These are phyloP conservation scores for Sialia sialis DNA, from an alignment of 2,113 vertebrate species.

Conservation along the genomic window DNA sequence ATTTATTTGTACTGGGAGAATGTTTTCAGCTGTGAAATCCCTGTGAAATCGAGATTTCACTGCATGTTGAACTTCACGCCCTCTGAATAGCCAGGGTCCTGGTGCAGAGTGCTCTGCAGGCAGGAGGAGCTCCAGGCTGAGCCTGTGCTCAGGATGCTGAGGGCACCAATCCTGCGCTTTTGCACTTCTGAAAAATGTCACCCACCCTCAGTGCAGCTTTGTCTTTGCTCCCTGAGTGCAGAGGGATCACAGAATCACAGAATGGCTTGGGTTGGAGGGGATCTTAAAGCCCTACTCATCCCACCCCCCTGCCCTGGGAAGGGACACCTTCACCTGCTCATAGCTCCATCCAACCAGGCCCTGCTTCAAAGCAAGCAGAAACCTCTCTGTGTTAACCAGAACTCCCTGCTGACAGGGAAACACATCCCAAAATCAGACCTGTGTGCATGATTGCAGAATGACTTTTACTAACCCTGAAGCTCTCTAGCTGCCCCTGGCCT, in stretches of 20 bases:
- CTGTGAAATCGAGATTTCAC: constrained; percentile 35
- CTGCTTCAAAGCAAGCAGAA: not conserved
- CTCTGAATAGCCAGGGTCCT: not conserved
- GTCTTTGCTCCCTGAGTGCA: not conserved
- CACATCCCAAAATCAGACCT: not conserved
- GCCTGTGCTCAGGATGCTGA: not conserved
- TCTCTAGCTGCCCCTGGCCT: not conserved
- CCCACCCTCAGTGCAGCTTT: not conserved
- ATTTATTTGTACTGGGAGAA: not conserved
- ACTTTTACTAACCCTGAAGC: not conserved
- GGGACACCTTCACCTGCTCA: not conserved
- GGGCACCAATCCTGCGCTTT: not conserved
- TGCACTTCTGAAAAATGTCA: not conserved
- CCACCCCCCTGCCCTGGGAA: not conserved
- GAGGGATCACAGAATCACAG: not conserved
- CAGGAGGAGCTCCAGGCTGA: not conserved
- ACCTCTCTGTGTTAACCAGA: not conserved
- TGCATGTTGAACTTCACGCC: not conserved
- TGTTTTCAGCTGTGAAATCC: constrained; percentile 43
- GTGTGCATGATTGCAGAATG: not conserved
- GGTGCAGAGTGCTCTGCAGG: not conserved
- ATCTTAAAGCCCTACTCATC: not conserved
- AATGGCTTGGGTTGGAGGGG: not conserved
- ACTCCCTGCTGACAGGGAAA: not conserved
- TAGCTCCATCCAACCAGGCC: not conserved